A percentile compares a stretch with the other conserved stretches of the same genome.
phyloP scores from a whole-genome alignment of 37 sponge, comb jelly and placozoan species.

The Tethya wilhelma region DNA sequence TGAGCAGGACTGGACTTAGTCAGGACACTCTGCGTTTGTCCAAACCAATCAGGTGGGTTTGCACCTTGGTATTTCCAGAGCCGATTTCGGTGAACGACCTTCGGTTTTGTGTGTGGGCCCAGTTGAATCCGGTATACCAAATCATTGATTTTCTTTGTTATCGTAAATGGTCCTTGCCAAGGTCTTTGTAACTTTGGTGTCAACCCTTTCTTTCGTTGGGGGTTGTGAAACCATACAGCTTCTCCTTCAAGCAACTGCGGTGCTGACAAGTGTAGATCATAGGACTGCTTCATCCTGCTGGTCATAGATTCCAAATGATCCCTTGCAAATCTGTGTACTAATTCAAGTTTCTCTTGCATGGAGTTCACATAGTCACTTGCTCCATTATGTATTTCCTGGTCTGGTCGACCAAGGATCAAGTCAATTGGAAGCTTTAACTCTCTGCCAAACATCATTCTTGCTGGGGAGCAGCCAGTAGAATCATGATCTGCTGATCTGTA shows the following conservation, averaged over 20 bases:
- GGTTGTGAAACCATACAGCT: no score
- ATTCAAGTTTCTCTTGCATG: background rate
- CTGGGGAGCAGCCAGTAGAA: no score
- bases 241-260: no score
- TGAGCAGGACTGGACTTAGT: no score
- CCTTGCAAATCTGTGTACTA: background rate
- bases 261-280: background rate
- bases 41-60: conserved; percentile 3
- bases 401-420: no score
- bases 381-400: background rate
- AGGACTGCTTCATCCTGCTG: background rate
- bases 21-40: no score
- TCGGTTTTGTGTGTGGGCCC: conserved; percentile 20
- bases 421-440: no score
- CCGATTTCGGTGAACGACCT: conserved; percentile 16
- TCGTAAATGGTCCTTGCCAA: conserved; percentile 22
- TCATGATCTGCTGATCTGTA: conserved; percentile 55
- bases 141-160: conserved; percentile 28
- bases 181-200: conserved; percentile 16
- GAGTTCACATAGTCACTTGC: background rate
- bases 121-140: background rate
- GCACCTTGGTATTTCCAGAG: background rate
- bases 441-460: no score
- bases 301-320: background rate
- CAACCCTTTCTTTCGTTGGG: no score